These are phyloP conservation scores for Deroplatys truncata DNA, from an alignment of 2,888 invertebrate genomes.

Conservation along the genomic window DNA sequence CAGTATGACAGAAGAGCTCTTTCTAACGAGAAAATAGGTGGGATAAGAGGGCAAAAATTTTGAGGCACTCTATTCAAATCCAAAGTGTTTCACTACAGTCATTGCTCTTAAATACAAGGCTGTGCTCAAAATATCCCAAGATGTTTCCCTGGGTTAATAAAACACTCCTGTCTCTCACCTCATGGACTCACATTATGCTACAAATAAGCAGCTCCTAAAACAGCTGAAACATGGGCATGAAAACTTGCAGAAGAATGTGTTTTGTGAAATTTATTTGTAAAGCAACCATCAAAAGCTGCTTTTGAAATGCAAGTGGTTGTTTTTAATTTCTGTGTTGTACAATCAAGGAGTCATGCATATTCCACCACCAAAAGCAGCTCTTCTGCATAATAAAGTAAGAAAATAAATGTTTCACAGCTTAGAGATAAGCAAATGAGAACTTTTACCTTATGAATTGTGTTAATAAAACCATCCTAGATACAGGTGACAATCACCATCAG, in stretches of 20 bases:
- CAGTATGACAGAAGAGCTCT: neutral
- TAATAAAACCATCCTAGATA: slow-evolving; percentile 68
- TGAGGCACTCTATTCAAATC: neutral
- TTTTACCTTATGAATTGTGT: slow-evolving; percentile 71
- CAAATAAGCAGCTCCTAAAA: neutral
- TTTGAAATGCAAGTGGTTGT: neutral
- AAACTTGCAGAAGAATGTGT: neutral
- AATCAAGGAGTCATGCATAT: slow-evolving; percentile 24
- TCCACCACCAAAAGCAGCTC: slow-evolving; percentile 25
- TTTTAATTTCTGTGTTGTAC: slow-evolving; percentile 1
- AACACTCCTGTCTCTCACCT: neutral
- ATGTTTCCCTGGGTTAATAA: neutral
- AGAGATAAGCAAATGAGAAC: neutral
- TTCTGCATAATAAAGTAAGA: neutral
- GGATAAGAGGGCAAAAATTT: neutral
- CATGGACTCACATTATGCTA: neutral
- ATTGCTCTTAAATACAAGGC: neutral
- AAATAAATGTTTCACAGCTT: slow-evolving; percentile 3
- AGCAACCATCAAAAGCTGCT: neutral
- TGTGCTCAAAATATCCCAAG: neutral
- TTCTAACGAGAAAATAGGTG: neutral
- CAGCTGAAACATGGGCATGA: neutral
- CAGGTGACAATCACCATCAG: slow-evolving; percentile 33
- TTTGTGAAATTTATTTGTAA: neutral
- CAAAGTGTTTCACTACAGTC: neutral